phyloP scores from a whole-genome alignment of 2,113 vertebrate species.

The Peromyscus leucopus region DNA sequence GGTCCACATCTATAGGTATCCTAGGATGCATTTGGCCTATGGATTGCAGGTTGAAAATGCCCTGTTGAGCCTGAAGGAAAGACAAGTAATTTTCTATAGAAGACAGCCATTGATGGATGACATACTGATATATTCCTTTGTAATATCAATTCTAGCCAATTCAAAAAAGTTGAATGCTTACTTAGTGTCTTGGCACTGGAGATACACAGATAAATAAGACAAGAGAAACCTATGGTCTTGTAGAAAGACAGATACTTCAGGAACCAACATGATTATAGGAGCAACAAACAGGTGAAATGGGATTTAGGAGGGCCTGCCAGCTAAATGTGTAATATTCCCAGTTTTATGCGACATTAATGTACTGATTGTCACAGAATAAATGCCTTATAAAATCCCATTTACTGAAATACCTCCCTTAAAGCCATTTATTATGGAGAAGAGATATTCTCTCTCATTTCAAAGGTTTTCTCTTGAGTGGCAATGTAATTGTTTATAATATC shows the following conservation, averaged over 20 bases:
- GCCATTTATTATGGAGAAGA: constrained; percentile 20
- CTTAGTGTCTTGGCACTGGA: constrained; percentile 19
- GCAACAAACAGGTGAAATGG: background rate
- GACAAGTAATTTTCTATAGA: constrained; percentile 31
- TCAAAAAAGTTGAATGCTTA: constrained; percentile 40
- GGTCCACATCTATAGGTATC: background rate
- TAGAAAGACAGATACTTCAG: constrained; percentile 18
- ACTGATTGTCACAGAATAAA: constrained; percentile 15
- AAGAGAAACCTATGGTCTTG: background rate
- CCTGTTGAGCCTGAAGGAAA: constrained; percentile 29
- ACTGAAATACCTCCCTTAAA: background rate
- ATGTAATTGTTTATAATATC: constrained; percentile 19
- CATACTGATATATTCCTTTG: constrained; percentile 5
- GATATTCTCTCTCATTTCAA: background rate
- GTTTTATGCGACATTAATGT: background rate
- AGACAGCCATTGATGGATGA: background rate
- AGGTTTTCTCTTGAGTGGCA: constrained; percentile 40
- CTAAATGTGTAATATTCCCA: background rate
- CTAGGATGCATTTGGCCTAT: background rate
- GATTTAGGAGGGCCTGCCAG: background rate
- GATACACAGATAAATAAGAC: constrained; percentile 30
- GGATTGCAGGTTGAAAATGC: background rate
- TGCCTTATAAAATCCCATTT: constrained; percentile 5
- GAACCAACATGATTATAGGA: constrained; percentile 29
- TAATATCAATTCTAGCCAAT: constrained; percentile 14